These are phyloP conservation scores for Mythimna impura DNA, from an alignment of 2,888 invertebrate species.

Conservation along the genomic window DNA sequence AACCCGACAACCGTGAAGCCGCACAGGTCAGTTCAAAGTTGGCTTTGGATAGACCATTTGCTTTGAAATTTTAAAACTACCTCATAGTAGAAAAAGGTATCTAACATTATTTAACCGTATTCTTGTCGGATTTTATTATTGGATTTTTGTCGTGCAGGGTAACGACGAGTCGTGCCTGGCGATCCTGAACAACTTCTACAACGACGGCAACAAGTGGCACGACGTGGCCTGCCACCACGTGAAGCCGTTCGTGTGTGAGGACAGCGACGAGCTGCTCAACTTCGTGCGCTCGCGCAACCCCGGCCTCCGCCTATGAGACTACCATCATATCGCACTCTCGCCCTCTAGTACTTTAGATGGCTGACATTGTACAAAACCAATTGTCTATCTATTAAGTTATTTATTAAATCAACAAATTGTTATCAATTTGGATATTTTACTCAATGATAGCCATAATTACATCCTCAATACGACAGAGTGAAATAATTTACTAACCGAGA, in stretches of 20 bases:
- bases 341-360: conserved; percentile 80
- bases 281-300: conserved; percentile 97
- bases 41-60: not conserved
- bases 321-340: conserved; percentile 60
- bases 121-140: not conserved
- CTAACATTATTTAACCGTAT: not conserved
- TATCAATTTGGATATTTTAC: conserved; percentile 62
- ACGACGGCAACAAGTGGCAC: conserved; percentile 96
- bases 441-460: conserved; percentile 62
- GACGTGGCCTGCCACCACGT: conserved; percentile 96
- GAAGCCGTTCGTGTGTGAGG: conserved; percentile 97
- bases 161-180: conserved; percentile 97
- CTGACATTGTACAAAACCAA: conserved; percentile 88
- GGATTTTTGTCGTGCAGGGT: conserved; percentile 88
- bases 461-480: conserved; percentile 45
- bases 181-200: conserved; percentile 97
- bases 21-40: conserved; percentile 92
- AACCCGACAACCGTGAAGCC: conserved; percentile 97
- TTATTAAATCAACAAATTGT: conserved; percentile 78
- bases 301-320: conserved; percentile 93
- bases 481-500: conserved; percentile 36
- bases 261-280: conserved; percentile 96
- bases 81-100: no score
- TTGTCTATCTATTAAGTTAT: conserved; percentile 86
- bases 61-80: not conserved